Conservation (phyloP, 2,888 invertebrate genomes). For the Macrosiphum euphorbiae region DNA sequence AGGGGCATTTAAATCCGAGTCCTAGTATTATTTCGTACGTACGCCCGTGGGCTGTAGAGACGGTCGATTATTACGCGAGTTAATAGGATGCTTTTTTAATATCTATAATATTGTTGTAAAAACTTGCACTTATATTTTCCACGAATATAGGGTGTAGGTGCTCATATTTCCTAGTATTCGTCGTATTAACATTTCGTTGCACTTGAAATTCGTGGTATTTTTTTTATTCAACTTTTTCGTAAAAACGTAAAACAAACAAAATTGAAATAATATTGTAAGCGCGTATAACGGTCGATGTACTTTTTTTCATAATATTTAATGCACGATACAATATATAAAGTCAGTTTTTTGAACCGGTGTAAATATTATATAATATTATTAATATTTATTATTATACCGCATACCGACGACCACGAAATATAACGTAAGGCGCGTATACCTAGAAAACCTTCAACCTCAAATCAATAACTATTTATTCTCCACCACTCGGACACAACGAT, state of each 20-base stretch:
- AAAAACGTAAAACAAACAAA: not conserved
- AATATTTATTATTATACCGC: not conserved
- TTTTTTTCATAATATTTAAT: not conserved
- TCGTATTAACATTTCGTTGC: not conserved
- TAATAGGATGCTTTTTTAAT: not conserved
- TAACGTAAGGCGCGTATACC: not conserved
- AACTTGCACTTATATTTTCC: not conserved
- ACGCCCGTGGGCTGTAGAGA: not conserved
- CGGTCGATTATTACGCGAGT: not conserved
- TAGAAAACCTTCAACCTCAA: not conserved
- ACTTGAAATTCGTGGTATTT: not conserved
- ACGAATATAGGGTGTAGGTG: not conserved
- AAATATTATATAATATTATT: not conserved
- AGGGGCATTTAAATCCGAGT: too few species aligned
- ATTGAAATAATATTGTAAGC: not conserved
- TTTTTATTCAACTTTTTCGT: not conserved
- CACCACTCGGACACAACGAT: not conserved
- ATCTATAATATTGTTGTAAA: not conserved
- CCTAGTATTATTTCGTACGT: not conserved
- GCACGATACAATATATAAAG: too few species aligned
- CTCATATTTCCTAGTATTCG: not conserved
- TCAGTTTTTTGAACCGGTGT: not conserved
- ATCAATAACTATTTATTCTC: not conserved
- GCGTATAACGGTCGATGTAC: not conserved
- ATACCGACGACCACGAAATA: not conserved